Evolutionary conservation across 2,113 vertebrate genomes (phyloP).

Genomic region (Carassius auratus): DNA sequence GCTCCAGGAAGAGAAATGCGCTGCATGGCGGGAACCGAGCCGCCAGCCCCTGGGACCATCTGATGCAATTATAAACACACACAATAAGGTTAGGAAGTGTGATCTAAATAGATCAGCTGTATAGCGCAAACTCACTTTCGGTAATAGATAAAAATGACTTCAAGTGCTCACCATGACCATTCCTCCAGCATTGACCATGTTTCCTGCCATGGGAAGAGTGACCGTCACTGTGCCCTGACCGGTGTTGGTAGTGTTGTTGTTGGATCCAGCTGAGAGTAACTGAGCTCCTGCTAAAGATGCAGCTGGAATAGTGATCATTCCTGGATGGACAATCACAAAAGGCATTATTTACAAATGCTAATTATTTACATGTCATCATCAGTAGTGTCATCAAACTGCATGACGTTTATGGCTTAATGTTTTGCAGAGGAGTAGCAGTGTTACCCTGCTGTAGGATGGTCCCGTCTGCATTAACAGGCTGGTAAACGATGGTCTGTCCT

Average conservation of each 20-base stretch:
- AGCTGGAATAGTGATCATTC: constrained; percentile 99
- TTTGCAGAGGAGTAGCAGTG: not conserved
- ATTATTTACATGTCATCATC: not conserved
- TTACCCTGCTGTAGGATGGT: constrained; percentile 97
- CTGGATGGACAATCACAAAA: constrained; percentile 73
- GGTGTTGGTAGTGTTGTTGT: constrained; percentile 92
- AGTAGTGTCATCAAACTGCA: too few species aligned
- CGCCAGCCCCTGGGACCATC: constrained; percentile 94
- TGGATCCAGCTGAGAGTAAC: constrained; percentile 92
- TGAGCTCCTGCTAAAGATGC: constrained; percentile 94
- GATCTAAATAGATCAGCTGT: not conserved
- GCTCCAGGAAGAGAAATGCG: constrained; percentile 95
- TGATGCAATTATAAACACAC: constrained; percentile 57
- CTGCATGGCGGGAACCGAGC: constrained; percentile 88
- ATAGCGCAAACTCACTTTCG: too few species aligned
- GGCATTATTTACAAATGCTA: too few species aligned
- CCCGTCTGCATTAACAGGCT: constrained; percentile 96
- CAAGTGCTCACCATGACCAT: constrained; percentile 95
- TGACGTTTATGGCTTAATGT: not conserved
- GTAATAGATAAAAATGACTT: constrained; percentile 1
- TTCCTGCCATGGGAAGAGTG: constrained; percentile 96
- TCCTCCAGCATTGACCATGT: constrained; percentile 96
- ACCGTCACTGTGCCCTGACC: constrained; percentile 97
- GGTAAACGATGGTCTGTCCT: constrained; percentile 98
- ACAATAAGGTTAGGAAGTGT: not conserved